phyloP scores from a whole-genome alignment of 1,140 invertebrate species.

The Gryon sp. region DNA sequence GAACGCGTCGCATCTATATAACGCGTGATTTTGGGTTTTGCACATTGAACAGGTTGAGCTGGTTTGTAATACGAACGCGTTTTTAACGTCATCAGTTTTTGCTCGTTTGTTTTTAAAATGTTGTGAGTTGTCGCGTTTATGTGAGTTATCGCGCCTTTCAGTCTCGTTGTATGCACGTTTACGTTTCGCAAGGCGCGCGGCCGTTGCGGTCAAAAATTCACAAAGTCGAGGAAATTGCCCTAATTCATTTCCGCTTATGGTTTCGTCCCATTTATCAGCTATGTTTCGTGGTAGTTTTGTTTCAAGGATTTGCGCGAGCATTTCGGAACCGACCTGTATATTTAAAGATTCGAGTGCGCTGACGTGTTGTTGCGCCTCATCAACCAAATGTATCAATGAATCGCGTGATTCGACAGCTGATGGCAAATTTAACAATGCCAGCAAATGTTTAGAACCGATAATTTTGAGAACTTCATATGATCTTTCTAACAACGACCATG shows the following conservation, averaged over 20 bases:
- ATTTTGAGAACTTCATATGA: constrained; percentile 43
- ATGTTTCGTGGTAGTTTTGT: too few relatives aligned
- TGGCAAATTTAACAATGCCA: constrained; percentile 31
- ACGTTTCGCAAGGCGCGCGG: too few relatives aligned
- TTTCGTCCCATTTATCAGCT: too few relatives aligned
- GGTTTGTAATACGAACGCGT: not conserved
- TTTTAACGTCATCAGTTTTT: not conserved
- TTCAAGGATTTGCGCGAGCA: too few relatives aligned
- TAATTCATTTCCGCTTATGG: too few relatives aligned
- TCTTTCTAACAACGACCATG: constrained; percentile 46
- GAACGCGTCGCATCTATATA: not conserved
- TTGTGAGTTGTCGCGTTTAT: too few relatives aligned
- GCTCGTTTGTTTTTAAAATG: not conserved
- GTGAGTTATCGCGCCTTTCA: not conserved
- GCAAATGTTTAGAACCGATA: constrained; percentile 35
- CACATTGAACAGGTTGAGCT: not conserved
- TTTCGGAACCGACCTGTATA: too few relatives aligned
- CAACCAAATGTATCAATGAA: not conserved
- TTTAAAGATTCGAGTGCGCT: not conserved
- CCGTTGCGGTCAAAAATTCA: too few relatives aligned
- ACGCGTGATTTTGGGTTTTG: not conserved
- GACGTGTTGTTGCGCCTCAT: constrained; percentile 11
- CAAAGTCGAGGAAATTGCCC: too few relatives aligned
- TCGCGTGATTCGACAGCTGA: constrained; percentile 1
- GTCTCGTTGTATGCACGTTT: too few relatives aligned